These are phyloP conservation scores for Squalus acanthias DNA, from an alignment of 2,797 vertebrate species.

Conservation along the genomic window DNA sequence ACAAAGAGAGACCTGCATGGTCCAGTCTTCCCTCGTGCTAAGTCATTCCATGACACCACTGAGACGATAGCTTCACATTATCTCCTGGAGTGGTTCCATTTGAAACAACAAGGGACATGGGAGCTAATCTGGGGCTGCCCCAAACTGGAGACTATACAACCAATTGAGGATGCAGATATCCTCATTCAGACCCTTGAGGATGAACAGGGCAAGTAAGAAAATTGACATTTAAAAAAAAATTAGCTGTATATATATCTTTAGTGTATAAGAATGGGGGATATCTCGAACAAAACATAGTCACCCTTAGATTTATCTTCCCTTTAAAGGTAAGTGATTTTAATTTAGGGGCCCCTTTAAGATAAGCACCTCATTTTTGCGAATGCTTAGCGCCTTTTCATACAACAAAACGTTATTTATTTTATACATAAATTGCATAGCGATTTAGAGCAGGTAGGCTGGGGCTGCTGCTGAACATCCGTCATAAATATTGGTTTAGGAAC, in stretches of 20 bases:
- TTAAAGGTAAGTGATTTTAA: background rate
- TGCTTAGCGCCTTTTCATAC: background rate
- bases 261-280: background rate
- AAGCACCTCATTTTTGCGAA: background rate
- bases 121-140: no score
- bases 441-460: background rate
- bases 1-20: background rate
- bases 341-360: background rate
- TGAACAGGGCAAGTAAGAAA: background rate
- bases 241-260: background rate
- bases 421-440: background rate
- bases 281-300: background rate
- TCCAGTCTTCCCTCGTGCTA: background rate
- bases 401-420: background rate
- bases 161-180: background rate
- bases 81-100: background rate
- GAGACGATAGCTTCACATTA: background rate
- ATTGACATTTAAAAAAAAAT: background rate
- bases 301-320: background rate
- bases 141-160: no score
- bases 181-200: background rate
- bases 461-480: background rate
- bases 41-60: background rate
- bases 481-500: background rate
- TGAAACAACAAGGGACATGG: background rate